Conservation (phyloP, 2,113 vertebrate genomes). For the Aegotheles bennettii region DNA sequence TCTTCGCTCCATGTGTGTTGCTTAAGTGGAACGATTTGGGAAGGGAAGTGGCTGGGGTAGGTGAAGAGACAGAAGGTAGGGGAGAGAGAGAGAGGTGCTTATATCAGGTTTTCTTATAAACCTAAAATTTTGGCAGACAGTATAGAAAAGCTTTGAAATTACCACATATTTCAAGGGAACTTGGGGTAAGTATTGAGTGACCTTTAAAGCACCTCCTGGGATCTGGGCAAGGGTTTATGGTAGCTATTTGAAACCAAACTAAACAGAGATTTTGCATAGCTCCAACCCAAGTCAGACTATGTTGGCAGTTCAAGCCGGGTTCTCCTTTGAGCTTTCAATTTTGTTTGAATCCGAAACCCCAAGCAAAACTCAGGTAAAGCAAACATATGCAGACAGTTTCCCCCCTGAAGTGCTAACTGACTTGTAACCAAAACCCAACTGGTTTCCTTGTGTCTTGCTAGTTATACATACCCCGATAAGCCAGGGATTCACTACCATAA, state of each 20-base stretch:
- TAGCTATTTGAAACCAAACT: conserved; percentile 44
- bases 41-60: no score
- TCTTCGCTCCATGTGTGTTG: neutral
- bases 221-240: neutral
- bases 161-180: neutral
- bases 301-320: neutral
- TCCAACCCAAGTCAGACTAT: conserved; percentile 7
- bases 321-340: conserved; percentile 20
- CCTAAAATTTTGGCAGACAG: neutral
- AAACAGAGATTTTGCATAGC: conserved; percentile 23
- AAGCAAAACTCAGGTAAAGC: conserved; percentile 12
- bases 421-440: conserved; percentile 33
- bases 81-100: neutral
- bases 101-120: neutral
- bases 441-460: neutral
- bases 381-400: conserved; percentile 32
- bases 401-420: conserved; percentile 23
- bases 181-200: neutral
- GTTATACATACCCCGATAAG: neutral
- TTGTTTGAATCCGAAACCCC: neutral
- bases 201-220: conserved; percentile 16
- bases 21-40: neutral
- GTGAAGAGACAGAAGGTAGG: no score
- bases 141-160: neutral
- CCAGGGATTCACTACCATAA: neutral